These are phyloP conservation scores for Andinoacara biseriatus DNA, from an alignment of 2,113 vertebrate genomes.

Conservation along the genomic window DNA sequence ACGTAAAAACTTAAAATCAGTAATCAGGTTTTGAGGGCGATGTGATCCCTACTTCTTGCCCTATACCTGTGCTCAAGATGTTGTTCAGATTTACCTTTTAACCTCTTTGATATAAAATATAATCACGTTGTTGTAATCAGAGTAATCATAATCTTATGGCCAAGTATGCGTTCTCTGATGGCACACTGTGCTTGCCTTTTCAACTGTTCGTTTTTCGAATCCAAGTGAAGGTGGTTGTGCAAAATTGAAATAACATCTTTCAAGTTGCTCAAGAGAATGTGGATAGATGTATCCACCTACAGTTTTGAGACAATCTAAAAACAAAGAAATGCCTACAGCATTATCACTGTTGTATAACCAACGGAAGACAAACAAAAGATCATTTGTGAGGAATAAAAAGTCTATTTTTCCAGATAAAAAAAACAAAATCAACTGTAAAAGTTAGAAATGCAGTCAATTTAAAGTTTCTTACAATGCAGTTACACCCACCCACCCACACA, in stretches of 20 bases:
- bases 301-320: not conserved
- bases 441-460: not conserved
- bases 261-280: not conserved
- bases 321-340: not conserved
- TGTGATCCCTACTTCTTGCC: too few species aligned
- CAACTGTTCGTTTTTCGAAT: too few species aligned
- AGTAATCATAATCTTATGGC: too few species aligned
- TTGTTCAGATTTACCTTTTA: too few species aligned
- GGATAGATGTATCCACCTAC: not conserved
- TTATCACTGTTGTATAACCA: not conserved
- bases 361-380: not conserved
- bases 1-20: too few species aligned
- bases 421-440: not conserved
- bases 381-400: not conserved
- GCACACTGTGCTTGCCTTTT: too few species aligned
- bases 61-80: too few species aligned
- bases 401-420: constrained; percentile 2
- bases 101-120: too few species aligned
- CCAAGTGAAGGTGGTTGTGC: not conserved
- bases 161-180: too few species aligned
- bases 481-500: not conserved
- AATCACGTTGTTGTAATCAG: too few species aligned
- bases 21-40: too few species aligned
- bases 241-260: not conserved
- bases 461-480: not conserved